Evolutionary conservation across 2,888 invertebrate species (phyloP).

Genomic region (Periphyllus acericola): DNA sequence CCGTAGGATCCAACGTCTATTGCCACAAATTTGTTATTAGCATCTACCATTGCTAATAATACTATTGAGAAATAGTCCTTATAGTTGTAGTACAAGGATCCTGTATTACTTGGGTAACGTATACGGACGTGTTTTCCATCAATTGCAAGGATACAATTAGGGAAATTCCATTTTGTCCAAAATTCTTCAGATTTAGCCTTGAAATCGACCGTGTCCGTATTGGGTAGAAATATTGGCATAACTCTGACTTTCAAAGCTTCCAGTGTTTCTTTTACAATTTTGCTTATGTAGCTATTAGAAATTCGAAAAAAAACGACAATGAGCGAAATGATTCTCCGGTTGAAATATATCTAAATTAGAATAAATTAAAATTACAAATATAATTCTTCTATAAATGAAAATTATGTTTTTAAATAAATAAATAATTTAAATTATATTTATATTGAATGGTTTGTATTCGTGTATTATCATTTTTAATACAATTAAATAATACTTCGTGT

Average conservation of each 20-base stretch:
- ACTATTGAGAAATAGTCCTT: constrained; percentile 11
- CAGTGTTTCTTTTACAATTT: constrained; percentile 16
- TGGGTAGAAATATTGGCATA: constrained; percentile 15
- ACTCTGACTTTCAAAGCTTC: neutral
- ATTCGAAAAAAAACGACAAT: constrained; percentile 12
- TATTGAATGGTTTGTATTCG: too few species aligned
- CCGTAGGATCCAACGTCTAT: neutral
- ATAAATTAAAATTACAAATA: neutral
- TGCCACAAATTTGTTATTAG: constrained; percentile 15
- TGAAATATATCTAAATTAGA: neutral
- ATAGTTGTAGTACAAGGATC: neutral
- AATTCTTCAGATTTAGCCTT: constrained; percentile 16
- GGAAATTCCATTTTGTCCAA: constrained; percentile 15
- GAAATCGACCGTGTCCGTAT: neutral
- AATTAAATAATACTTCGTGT: too few species aligned
- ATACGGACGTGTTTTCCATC: constrained; percentile 51
- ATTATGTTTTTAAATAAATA: neutral
- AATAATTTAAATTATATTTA: neutral
- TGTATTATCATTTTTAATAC: too few species aligned
- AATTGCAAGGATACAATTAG: constrained; percentile 26
- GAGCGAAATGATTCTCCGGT: neutral
- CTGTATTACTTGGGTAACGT: neutral
- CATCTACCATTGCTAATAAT: constrained; percentile 6
- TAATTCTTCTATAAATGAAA: neutral
- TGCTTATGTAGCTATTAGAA: neutral